Evolutionary conservation across 2,113 vertebrate species (phyloP).

Genomic region (Orcinus orca): DNA sequence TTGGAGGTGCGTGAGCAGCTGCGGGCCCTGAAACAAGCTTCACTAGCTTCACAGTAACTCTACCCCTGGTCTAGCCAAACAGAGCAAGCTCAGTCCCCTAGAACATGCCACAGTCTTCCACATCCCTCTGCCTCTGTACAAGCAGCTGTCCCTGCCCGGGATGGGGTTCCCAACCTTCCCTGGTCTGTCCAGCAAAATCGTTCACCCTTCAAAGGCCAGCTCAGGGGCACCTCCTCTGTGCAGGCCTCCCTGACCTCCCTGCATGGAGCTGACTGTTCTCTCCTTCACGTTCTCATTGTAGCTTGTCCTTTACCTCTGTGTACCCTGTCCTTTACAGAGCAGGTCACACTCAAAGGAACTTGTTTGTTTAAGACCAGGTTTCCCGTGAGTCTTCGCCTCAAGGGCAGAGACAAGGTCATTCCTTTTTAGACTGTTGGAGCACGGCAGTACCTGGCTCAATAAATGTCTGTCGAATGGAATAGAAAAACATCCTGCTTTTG

Average conservation of each 20-base stretch:
- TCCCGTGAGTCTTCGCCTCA: background rate
- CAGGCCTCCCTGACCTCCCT: background rate
- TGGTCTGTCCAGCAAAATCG: background rate
- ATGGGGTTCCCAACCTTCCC: background rate
- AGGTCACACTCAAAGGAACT: background rate
- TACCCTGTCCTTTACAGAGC: background rate
- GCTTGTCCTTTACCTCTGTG: background rate
- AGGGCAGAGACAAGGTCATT: constrained; percentile 37
- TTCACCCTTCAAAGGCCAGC: background rate
- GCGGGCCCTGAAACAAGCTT: background rate
- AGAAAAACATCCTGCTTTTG: background rate
- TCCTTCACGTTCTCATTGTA: background rate
- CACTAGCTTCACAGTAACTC: background rate
- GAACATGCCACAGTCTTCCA: background rate
- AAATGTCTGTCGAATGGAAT: background rate
- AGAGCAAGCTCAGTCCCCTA: background rate
- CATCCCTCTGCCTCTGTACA: background rate
- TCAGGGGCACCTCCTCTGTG: background rate
- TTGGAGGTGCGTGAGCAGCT: background rate
- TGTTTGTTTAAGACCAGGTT: constrained; percentile 31
- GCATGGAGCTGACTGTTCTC: background rate
- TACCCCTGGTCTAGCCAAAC: background rate
- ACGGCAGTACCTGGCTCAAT: background rate
- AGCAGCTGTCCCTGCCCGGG: background rate
- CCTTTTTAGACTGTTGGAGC: background rate